A percentile compares a stretch with the other conserved stretches of the same genome.
These are phyloP conservation scores for Rhogogaster chlorosoma DNA, from an alignment of 2,888 invertebrate species.

Conservation along the genomic window DNA sequence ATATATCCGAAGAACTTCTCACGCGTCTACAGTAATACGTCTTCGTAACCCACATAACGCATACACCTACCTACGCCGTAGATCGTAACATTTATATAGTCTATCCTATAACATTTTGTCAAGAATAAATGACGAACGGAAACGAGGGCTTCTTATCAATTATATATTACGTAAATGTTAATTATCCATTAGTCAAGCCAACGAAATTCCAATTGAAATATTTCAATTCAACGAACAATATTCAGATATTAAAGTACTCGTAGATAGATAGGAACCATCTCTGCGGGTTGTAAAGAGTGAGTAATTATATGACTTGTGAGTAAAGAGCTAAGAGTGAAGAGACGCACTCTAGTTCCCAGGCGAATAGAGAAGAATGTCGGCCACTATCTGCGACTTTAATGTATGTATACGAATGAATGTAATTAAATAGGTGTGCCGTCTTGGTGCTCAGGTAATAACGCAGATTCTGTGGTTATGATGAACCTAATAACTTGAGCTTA, in stretches of 20 bases:
- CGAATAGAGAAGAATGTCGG: conserved; percentile 61
- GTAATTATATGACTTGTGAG: conserved; percentile 29
- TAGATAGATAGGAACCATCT: background rate
- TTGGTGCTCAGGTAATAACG: conserved; percentile 53
- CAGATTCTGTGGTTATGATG: conserved; percentile 57
- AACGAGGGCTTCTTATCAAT: background rate
- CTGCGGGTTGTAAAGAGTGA: background rate
- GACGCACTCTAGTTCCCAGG: conserved; percentile 64
- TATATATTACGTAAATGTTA: background rate
- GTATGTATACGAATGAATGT: conserved; percentile 49
- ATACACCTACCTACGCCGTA: background rate
- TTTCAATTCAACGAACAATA: background rate
- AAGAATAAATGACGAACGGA: background rate
- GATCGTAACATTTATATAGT: background rate
- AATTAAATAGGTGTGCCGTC: conserved; percentile 63
- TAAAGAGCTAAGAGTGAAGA: conserved; percentile 51
- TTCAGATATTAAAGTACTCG: background rate
- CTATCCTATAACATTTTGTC: background rate
- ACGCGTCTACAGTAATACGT: background rate
- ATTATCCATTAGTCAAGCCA: background rate
- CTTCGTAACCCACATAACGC: background rate
- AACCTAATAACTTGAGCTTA: background rate
- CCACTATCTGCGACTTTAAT: conserved; percentile 57
- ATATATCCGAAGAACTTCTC: background rate
- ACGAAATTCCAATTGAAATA: background rate